These are phyloP conservation scores for Scaptomyza graminum DNA, from an alignment of 1,140 invertebrate genomes.

Conservation along the genomic window DNA sequence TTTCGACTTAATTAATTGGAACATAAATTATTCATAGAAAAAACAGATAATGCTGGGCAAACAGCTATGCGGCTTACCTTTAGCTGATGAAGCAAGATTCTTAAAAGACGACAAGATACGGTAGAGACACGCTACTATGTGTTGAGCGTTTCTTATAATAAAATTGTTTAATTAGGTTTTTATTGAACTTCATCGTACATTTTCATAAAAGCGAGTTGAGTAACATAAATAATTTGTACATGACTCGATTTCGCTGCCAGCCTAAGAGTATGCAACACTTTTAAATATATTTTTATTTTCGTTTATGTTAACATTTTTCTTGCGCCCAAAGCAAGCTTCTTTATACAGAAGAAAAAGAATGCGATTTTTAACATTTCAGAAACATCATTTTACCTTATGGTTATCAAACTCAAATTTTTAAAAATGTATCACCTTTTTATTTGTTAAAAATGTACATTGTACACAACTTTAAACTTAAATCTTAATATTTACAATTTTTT, in stretches of 20 bases:
- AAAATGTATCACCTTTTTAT: slow-evolving; percentile 64
- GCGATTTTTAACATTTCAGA: too few species aligned
- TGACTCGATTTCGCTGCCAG: too few species aligned
- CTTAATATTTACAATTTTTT: slow-evolving; percentile 46
- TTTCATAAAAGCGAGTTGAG: too few species aligned
- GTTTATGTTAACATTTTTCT: background rate
- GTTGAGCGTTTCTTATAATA: background rate
- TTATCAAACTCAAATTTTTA: slow-evolving; percentile 10
- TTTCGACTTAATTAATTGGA: slow-evolving; percentile 63
- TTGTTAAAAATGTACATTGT: slow-evolving; percentile 5
- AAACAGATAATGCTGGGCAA: slow-evolving; percentile 32
- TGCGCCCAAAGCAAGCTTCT: background rate
- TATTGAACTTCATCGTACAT: too few species aligned
- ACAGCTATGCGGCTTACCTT: background rate
- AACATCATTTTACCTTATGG: too few species aligned
- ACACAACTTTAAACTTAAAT: slow-evolving; percentile 1
- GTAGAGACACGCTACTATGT: background rate
- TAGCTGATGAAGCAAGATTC: background rate
- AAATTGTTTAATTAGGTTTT: too few species aligned
- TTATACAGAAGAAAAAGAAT: too few species aligned
- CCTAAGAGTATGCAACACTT: slow-evolving; percentile 14
- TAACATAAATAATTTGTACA: too few species aligned
- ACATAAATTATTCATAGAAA: slow-evolving; percentile 53
- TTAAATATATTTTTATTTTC: background rate
- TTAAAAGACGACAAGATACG: slow-evolving; percentile 3